Base-by-base conservation (phyloP, 2,888 invertebrate genomes). In the Bibio marci region DNA sequence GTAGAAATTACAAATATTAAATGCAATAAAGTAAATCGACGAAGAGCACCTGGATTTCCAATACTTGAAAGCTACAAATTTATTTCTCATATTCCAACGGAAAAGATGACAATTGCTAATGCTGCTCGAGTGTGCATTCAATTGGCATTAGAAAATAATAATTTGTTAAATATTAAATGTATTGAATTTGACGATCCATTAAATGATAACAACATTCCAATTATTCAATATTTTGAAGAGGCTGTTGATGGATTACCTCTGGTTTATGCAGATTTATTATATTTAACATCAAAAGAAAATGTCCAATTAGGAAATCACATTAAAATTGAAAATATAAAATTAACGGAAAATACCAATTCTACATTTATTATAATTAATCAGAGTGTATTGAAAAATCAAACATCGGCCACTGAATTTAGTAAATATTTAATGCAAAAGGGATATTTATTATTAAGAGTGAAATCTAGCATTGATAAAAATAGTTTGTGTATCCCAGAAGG, bases 61-160 rank as follows among this genome's bases (percentile, higher is more conserved):
- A 74, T 82, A 1, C 58, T 87, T 15, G 87, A 88, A 56, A 73
- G 72, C 54, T 79, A 79, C 52, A 64, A 67, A 43, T 87, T 87
- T 52, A 54, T 83, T 8, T 71, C 85, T 1, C 74, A 80, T 56
- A 62, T 52, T 15, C 55, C 58, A 3, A 18, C 55, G 3, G 53
- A 55, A 3, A 41, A 36, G 4, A 19, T 56, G 2, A 32, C 36
- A 10, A 33, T 42, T 7, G 58, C 63, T 42, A 70, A 73, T 46
- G 65, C 73, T 1, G 58, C 75, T 1, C 63, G 78, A 17, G 58
- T 69, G 1, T 65, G 73, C 50, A 62, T 80, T 6, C 87, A 87
- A 55, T 53, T 83, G 1, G 69, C 76, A 1, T 54, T 80, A 1
- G 88, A 88, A 56, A 87, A 86, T 52, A 55, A 67, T 2, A 66